phyloP scores from a whole-genome alignment of 2,113 vertebrate species.

The Chrysemys picta region DNA sequence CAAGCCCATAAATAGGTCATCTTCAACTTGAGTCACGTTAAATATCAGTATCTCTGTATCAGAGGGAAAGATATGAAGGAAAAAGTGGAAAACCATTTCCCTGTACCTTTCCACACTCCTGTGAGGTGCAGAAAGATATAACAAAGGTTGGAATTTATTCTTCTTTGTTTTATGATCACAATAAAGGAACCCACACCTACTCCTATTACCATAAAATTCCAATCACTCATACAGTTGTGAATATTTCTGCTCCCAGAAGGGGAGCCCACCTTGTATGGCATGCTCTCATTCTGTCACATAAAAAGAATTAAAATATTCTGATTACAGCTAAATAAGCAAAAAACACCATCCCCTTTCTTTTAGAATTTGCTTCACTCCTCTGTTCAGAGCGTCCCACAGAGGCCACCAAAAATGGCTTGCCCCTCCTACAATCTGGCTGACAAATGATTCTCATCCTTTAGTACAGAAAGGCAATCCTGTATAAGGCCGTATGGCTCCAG shows the following conservation, averaged over 20 bases:
- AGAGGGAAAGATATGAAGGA: background rate
- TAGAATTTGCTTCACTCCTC: constrained; percentile 14
- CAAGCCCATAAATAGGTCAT: background rate
- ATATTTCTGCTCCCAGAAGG: background rate
- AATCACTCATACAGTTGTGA: background rate
- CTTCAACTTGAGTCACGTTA: background rate
- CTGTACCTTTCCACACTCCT: background rate
- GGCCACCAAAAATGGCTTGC: background rate
- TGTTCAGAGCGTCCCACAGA: background rate
- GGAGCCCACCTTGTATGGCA: background rate
- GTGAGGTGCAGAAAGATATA: background rate
- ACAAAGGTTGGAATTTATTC: accelerated
- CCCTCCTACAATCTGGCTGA: background rate
- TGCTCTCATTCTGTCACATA: constrained; percentile 46
- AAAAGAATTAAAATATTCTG: constrained; percentile 38
- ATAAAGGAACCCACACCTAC: background rate
- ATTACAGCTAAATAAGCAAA: constrained; percentile 19
- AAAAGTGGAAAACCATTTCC: background rate
- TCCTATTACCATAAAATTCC: background rate
- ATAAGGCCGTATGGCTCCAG: background rate
- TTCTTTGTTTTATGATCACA: background rate
- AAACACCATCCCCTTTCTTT: background rate
- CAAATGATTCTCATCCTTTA: background rate
- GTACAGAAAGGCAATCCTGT: background rate
- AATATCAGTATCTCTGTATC: background rate